A percentile compares a stretch with the other conserved stretches of the same genome.
These are phyloP conservation scores for Eupleurogrammus muticus DNA, from an alignment of 2,797 vertebrate genomes.

Conservation along the genomic window DNA sequence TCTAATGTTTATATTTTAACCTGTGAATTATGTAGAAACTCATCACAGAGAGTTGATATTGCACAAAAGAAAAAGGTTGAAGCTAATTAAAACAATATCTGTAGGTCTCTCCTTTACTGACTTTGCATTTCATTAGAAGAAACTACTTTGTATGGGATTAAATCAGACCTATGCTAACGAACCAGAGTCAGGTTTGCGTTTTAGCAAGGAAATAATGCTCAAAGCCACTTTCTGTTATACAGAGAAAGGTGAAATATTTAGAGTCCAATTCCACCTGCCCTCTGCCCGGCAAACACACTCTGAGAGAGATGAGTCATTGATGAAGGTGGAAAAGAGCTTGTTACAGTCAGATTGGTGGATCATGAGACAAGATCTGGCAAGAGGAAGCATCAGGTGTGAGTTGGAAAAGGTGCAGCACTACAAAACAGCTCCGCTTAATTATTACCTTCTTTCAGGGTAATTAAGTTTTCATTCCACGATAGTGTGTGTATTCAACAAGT, in stretches of 20 bases:
- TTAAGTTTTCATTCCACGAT: too few species aligned
- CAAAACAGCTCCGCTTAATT: slow-evolving; percentile 1
- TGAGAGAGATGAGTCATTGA: slow-evolving; percentile 40
- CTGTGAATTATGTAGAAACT: too few species aligned
- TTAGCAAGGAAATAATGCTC: not conserved
- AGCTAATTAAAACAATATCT: too few species aligned
- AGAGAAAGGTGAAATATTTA: not conserved
- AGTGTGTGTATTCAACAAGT: too few species aligned
- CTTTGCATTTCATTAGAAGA: not conserved
- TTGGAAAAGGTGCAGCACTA: slow-evolving; percentile 9
- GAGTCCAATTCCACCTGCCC: not conserved
- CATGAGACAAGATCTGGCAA: slow-evolving; percentile 40
- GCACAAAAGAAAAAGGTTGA: too few species aligned
- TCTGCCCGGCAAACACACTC: slow-evolving; percentile 29
- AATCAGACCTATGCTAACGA: not conserved
- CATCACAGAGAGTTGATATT: too few species aligned
- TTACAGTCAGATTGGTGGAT: slow-evolving; percentile 58
- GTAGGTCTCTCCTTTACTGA: too few species aligned
- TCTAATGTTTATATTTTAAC: too few species aligned
- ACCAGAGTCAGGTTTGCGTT: slow-evolving; percentile 11
- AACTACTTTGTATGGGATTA: not conserved
- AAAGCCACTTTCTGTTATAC: not conserved
- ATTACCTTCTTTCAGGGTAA: too few species aligned
- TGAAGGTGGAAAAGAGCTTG: slow-evolving; percentile 63
- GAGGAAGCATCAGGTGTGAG: slow-evolving; percentile 37